A percentile compares a stretch with the other conserved stretches of the same genome.
Conservation (phyloP, 1,140 invertebrate genomes). For the Aphelinus certus region DNA sequence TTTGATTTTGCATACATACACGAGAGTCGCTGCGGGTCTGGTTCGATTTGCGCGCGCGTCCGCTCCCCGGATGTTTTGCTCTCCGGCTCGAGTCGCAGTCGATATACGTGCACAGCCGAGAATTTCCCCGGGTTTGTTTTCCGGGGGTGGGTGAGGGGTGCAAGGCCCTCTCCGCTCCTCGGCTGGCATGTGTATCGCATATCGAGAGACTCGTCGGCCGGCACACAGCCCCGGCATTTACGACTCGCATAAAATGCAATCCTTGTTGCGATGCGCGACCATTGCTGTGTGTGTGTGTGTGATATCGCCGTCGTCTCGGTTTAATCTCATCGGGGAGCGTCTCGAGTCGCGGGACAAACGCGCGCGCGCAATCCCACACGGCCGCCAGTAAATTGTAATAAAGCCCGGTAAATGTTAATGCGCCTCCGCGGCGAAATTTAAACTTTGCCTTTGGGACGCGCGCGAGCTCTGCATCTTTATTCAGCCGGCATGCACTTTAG, state of each 20-base stretch:
- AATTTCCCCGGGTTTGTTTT: constrained; percentile 17
- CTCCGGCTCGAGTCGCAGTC: no score
- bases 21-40: no score
- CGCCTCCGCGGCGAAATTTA: constrained; percentile 13
- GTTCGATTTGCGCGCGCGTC: neutral
- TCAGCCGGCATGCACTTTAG: constrained; percentile 31
- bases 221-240: constrained; percentile 11
- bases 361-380: neutral
- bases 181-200: constrained; percentile 5
- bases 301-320: neutral
- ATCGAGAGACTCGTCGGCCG: constrained; percentile 16
- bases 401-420: constrained; percentile 28
- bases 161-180: neutral
- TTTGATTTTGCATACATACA: no score
- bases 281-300: neutral
- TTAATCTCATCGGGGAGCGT: constrained; percentile 24
- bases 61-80: neutral
- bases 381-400: constrained; percentile 32
- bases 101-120: neutral
- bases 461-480: constrained; percentile 10
- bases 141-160: neutral
- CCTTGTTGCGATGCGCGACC: constrained; percentile 18
- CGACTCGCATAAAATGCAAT: constrained; percentile 30
- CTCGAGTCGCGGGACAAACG: neutral
- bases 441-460: constrained; percentile 1